These are phyloP conservation scores for Urophycis tenuis DNA, from an alignment of 2,797 vertebrate species.

Conservation along the genomic window DNA sequence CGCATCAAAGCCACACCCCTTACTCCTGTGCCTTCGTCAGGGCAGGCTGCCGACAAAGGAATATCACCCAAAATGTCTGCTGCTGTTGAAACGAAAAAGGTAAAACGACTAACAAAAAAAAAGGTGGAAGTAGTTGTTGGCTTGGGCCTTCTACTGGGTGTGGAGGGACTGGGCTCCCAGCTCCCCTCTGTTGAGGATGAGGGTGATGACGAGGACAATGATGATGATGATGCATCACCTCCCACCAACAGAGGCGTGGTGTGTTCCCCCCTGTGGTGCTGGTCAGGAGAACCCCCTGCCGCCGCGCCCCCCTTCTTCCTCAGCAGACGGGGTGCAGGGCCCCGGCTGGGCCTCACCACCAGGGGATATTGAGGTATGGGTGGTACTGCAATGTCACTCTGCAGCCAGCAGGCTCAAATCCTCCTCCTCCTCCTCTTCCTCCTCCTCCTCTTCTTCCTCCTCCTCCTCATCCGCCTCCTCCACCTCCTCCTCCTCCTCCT, in stretches of 20 bases:
- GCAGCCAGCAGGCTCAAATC: constrained; percentile 28
- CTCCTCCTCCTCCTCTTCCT: neutral
- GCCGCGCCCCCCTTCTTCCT: constrained; percentile 26
- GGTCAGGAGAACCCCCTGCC: constrained; percentile 51
- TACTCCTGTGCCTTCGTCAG: constrained; percentile 18
- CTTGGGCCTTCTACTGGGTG: constrained; percentile 29
- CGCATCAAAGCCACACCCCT: constrained; percentile 13
- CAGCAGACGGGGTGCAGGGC: constrained; percentile 18
- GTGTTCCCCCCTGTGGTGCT: constrained; percentile 25
- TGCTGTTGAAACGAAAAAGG: constrained; percentile 35
- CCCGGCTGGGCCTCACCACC: neutral
- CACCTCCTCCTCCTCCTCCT: neutral
- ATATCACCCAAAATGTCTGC: constrained; percentile 45
- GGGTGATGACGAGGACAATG: neutral
- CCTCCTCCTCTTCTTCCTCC: neutral
- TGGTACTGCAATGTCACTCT: constrained; percentile 48
- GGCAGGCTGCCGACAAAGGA: constrained; percentile 39
- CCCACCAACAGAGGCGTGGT: neutral
- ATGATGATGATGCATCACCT: neutral
- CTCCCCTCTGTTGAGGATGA: neutral
- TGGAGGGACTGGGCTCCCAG: constrained; percentile 31
- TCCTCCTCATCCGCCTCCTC: neutral
- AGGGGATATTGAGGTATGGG: constrained; percentile 7
- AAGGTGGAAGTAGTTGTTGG: constrained; percentile 44
- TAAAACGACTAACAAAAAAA: constrained; percentile 7